A percentile compares a stretch with the other conserved stretches of the same genome.
Evolutionary conservation across 2,113 vertebrate species (phyloP).

Genomic region (Aleadryas rufinucha): DNA sequence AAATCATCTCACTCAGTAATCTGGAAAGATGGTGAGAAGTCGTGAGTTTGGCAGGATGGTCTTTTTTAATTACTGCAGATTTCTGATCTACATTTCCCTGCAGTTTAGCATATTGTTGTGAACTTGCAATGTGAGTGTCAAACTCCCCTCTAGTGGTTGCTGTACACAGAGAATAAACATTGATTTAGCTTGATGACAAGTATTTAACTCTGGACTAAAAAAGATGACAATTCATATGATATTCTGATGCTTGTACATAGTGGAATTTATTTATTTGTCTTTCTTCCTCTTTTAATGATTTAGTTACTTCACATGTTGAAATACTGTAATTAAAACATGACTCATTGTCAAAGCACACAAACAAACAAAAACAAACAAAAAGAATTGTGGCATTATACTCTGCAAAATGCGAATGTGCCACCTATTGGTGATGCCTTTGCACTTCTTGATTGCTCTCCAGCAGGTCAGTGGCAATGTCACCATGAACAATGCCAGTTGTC

Average conservation of each 20-base stretch:
- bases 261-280: background rate
- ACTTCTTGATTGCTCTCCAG: background rate
- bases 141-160: conserved; percentile 58
- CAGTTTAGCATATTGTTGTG: background rate
- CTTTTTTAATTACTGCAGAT: conserved; percentile 18
- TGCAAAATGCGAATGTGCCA: conserved; percentile 40
- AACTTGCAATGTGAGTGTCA: conserved; percentile 5
- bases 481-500: background rate
- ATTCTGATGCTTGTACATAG: background rate
- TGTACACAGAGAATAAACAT: conserved; percentile 37
- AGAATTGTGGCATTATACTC: background rate
- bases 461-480: background rate
- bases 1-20: conserved; percentile 15
- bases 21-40: conserved; percentile 11
- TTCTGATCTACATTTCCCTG: background rate
- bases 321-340: conserved; percentile 37
- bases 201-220: background rate
- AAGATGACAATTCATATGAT: background rate
- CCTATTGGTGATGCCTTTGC: conserved; percentile 21
- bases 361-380: background rate
- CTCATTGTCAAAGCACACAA: conserved; percentile 46
- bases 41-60: background rate
- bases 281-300: conserved; percentile 1
- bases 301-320: conserved; percentile 35
- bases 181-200: conserved; percentile 12